Evolutionary conservation across 2,113 vertebrate species (phyloP), one percentile per base, ranked within the genome.

Genomic region (Nothobranchius kuhntae): DNA sequence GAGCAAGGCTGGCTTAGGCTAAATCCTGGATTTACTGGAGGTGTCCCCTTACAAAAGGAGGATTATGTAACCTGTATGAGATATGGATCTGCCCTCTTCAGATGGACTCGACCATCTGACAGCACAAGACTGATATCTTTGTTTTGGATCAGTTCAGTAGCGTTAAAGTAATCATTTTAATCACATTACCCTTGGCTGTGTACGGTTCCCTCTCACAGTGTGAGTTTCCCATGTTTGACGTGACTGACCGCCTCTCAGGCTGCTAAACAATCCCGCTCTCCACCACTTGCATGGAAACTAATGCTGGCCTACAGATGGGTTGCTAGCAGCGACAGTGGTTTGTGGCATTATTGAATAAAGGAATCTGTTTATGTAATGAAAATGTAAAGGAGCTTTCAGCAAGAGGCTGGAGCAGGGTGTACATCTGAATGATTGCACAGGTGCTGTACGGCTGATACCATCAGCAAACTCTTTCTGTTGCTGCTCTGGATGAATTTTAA

Each of bases 301-400:
- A 77, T 45, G 61, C 68, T 64, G 70, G 64, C 74, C 74, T 71
- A 14, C 64, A 11, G 21, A n/a, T 52, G 56, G 58, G 71, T 82
- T 75, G 69, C 78, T 68, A 53, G 47, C 50, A 80, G 72, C 65
- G 68, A 78, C 65, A 7, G 77, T 44, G 50, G 77, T 83, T 80
- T 80, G 75, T 56, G 47, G 63, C 68, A 65, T 84, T 73, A 75
- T 79, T 78, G 77, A 81, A 78, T 73, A 9, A 2, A 77, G 67
- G 73, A 89, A 87, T 85, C 72, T 84, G 78, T 85, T 80, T 75
- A 78, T 81, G 77, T 75, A 83, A 45, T 88, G 78, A 80, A 83
- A 82, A 87, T 47, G 74, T 71, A 83, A 81, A 82, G 71, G 53
- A 71, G 69, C 65, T 80, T 78, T 87, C 13, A 60, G 38, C 38